These are phyloP conservation scores for Amniataba percoides DNA, from an alignment of 2,797 vertebrate genomes.

Conservation along the genomic window DNA sequence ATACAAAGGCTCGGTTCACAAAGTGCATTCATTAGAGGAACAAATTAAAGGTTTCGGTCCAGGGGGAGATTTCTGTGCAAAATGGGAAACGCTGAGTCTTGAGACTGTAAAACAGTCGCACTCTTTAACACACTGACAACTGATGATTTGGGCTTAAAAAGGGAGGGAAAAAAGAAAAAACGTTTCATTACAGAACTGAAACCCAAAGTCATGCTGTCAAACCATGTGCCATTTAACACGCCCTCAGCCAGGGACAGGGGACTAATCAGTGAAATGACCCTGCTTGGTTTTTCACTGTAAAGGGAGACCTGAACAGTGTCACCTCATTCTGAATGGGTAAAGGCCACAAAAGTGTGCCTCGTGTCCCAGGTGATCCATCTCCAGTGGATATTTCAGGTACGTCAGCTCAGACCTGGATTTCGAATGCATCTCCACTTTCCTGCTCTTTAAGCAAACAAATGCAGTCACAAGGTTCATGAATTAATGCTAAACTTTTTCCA, in stretches of 20 bases:
- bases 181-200: slow-evolving; percentile 28
- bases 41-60: slow-evolving; percentile 57
- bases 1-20: slow-evolving; percentile 44
- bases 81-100: slow-evolving; percentile 3
- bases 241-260: slow-evolving; percentile 8
- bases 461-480: no score
- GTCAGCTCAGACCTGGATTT: no score
- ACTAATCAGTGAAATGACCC: slow-evolving; percentile 32
- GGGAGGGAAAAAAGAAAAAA: not conserved
- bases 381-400: no score
- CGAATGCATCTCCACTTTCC: no score
- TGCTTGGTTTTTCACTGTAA: slow-evolving; percentile 4
- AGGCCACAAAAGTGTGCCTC: no score
- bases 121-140: slow-evolving; percentile 25
- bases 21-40: slow-evolving; percentile 56
- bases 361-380: no score
- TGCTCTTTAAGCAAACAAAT: no score
- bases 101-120: slow-evolving; percentile 34
- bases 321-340: not conserved
- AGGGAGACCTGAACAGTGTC: not conserved
- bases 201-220: slow-evolving; percentile 34
- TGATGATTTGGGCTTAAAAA: slow-evolving; percentile 31
- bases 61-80: slow-evolving; percentile 28
- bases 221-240: slow-evolving; percentile 26
- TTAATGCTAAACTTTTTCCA: no score